Evolutionary conservation across 2,888 invertebrate species (phyloP).

Genomic region (Tenthredo scrophulariae): DNA sequence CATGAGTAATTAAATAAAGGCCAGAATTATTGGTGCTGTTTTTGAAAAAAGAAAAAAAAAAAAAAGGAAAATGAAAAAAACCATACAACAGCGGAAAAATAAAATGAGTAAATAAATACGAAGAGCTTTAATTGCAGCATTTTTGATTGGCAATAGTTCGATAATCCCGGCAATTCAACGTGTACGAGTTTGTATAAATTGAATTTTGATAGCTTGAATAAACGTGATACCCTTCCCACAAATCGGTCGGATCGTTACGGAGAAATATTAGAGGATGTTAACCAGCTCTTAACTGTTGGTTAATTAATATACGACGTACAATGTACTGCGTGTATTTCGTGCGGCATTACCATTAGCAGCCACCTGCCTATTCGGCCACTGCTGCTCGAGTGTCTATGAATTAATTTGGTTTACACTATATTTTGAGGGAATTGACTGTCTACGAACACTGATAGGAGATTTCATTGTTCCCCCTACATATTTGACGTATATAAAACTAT

Average conservation of each 20-base stretch:
- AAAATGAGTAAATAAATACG: too few species aligned
- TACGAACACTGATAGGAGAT: not conserved
- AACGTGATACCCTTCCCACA: not conserved
- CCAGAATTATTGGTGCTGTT: not conserved
- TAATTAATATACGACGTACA: constrained; percentile 42
- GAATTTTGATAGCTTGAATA: constrained; percentile 6
- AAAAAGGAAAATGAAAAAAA: too few species aligned
- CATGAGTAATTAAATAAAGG: not conserved
- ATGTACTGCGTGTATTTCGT: constrained; percentile 39
- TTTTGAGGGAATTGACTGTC: constrained; percentile 37
- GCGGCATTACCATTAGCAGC: constrained; percentile 32
- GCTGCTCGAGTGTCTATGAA: constrained; percentile 14
- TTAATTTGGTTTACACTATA: constrained; percentile 23
- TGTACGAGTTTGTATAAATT: constrained; percentile 24
- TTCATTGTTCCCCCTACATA: not conserved
- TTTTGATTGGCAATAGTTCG: constrained; percentile 16
- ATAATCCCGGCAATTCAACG: not conserved
- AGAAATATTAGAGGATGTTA: constrained; percentile 44
- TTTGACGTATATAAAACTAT: not conserved
- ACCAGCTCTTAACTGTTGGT: constrained; percentile 44
- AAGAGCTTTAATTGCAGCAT: not conserved
- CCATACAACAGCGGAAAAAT: too few species aligned
- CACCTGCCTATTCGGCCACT: not conserved
- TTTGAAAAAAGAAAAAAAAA: not conserved
- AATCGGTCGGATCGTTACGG: constrained; percentile 30